Conservation (phyloP, 2,113 vertebrate genomes). For the Aleadryas rufinucha region DNA sequence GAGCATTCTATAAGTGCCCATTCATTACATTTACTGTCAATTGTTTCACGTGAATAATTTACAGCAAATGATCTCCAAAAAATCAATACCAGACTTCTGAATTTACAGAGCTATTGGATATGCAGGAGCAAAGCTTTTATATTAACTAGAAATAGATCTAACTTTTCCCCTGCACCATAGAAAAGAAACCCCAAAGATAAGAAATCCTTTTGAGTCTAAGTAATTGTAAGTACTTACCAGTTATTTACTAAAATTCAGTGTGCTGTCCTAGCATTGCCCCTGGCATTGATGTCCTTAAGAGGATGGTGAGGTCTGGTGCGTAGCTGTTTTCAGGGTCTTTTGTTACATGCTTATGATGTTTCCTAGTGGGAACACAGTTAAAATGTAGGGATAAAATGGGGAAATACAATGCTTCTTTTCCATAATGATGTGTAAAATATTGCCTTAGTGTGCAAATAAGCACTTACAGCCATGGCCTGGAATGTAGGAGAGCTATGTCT, state of each 20-base stretch:
- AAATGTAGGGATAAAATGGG: background rate
- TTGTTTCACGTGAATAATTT: background rate
- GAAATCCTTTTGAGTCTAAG: background rate
- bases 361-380: background rate
- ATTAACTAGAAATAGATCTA: background rate
- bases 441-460: background rate
- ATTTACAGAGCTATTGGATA: background rate
- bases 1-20: background rate
- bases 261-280: background rate
- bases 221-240: background rate
- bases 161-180: background rate
- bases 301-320: rapidly evolving
- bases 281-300: background rate
- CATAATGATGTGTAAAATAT: background rate
- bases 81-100: conserved; percentile 15
- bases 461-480: background rate
- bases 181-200: background rate
- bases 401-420: background rate
- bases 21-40: conserved; percentile 17
- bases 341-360: rapidly evolving
- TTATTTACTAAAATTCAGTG: background rate
- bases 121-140: background rate
- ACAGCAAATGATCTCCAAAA: background rate
- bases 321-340: background rate
- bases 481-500: background rate